Evolutionary conservation across 2,113 vertebrate species (phyloP).

Genomic region (Tetrax tetrax): DNA sequence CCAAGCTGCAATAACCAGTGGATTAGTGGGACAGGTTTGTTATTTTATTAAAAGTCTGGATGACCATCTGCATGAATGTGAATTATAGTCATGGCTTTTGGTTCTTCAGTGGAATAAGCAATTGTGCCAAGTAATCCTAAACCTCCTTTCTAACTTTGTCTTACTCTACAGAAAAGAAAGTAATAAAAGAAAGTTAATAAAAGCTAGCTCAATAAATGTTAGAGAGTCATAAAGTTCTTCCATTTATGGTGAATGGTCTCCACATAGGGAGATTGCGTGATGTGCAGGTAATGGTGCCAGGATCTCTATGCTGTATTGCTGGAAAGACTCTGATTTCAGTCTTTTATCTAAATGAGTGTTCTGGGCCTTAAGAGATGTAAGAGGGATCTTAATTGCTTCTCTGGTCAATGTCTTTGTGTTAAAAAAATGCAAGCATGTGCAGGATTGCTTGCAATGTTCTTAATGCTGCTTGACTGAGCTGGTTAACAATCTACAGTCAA

Average conservation of each 20-base stretch:
- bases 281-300: not conserved
- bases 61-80: not conserved
- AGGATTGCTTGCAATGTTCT: not conserved
- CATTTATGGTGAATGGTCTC: not conserved
- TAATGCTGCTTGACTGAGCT: not conserved
- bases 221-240: not conserved
- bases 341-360: not conserved
- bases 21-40: not conserved
- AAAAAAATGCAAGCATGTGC: not conserved
- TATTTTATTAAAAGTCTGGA: not conserved
- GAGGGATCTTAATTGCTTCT: not conserved
- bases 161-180: not conserved
- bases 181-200: not conserved
- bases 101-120: not conserved
- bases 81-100: not conserved
- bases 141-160: not conserved
- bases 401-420: not conserved
- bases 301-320: not conserved
- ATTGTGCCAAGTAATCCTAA: not conserved
- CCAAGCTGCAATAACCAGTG: not conserved
- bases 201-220: not conserved
- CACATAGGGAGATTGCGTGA: fast-evolving
- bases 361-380: not conserved
- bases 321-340: not conserved
- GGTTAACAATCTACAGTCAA: not conserved